Conservation (phyloP, 2,113 vertebrate species). For the Chascanopsetta lugubris region DNA sequence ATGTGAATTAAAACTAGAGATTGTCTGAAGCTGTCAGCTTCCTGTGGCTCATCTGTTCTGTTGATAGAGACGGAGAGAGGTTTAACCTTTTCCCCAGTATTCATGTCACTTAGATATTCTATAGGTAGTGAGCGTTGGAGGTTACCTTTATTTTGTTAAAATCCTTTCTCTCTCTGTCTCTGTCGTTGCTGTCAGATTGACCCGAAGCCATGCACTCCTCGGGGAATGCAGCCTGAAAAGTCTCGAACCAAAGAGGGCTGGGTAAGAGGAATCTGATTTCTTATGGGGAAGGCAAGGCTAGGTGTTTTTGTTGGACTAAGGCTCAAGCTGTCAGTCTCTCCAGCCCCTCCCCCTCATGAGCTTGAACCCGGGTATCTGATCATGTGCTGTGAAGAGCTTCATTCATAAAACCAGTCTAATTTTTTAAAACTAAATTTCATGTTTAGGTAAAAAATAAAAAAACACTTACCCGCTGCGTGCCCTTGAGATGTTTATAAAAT, state of each 20-base stretch:
- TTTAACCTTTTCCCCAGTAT: background rate
- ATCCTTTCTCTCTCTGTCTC: constrained; percentile 36
- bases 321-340: constrained; percentile 5
- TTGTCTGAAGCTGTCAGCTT: too few relatives aligned
- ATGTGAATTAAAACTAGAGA: too few relatives aligned
- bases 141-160: constrained; percentile 58
- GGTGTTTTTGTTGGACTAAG: constrained; percentile 39
- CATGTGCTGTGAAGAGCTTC: constrained; percentile 7
- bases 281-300: constrained; percentile 29
- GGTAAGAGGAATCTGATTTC: constrained; percentile 82
- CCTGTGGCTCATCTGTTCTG: too few relatives aligned
- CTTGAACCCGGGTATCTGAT: constrained; percentile 19
- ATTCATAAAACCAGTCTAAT: constrained; percentile 36
- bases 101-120: background rate
- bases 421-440: constrained; percentile 23
- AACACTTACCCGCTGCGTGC: background rate
- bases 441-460: background rate
- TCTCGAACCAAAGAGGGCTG: constrained; percentile 95
- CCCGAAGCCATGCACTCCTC: constrained; percentile 98
- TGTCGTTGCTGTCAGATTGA: constrained; percentile 87
- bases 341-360: constrained; percentile 15
- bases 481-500: constrained; percentile 9
- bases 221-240: constrained; percentile 98
- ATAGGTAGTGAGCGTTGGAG: constrained; percentile 46
- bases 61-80: too few relatives aligned